A percentile compares a stretch with the other conserved stretches of the same genome.
Conservation (phyloP, 2,113 vertebrate species). For the Bufo bufo region DNA sequence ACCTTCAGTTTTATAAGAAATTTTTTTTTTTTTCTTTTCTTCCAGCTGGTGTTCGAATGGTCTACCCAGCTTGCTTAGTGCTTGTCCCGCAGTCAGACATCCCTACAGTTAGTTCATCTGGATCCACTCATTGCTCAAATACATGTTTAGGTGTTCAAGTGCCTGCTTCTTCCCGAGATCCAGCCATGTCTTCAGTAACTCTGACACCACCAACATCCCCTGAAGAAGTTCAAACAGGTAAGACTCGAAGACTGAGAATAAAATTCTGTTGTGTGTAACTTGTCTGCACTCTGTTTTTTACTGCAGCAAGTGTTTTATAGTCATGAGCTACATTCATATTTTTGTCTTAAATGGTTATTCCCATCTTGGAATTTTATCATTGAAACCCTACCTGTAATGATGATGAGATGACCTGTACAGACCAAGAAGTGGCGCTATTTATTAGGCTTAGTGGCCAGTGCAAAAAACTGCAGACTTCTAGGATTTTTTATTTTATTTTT, state of each 20-base stretch:
- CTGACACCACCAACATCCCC: constrained; percentile 97
- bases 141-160: constrained; percentile 91
- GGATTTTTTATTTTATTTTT: no score
- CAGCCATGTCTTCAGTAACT: constrained; percentile 96
- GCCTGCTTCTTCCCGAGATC: constrained; percentile 93
- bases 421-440: no score
- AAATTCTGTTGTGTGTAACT: no score
- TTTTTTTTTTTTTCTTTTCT: constrained; percentile 7
- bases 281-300: no score
- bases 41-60: constrained; percentile 96
- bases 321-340: no score
- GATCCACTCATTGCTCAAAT: constrained; percentile 86
- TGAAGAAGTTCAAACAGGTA: constrained; percentile 95
- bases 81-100: constrained; percentile 96
- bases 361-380: no score
- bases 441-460: no score
- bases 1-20: background rate
- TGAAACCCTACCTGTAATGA: no score
- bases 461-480: no score
- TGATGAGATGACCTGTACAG: no score
- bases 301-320: no score
- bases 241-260: background rate
- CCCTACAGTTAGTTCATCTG: constrained; percentile 82
- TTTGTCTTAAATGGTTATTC: no score
- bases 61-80: constrained; percentile 95